phyloP scores from a whole-genome alignment of 1,140 invertebrate genomes.

The Drosophila triauraria region DNA sequence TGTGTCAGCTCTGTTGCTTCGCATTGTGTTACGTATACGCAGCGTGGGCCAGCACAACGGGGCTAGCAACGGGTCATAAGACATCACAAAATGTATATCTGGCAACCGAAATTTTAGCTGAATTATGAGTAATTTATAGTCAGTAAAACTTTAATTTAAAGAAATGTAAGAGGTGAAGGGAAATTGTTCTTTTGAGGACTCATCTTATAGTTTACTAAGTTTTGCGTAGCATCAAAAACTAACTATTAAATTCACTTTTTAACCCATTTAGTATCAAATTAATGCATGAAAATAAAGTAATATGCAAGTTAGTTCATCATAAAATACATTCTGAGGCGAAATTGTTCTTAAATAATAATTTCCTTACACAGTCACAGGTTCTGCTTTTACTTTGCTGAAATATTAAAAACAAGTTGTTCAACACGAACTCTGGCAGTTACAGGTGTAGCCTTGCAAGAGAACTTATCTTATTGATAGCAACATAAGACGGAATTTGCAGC shows the following conservation, averaged over 20 bases:
- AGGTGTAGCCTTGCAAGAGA: slow-evolving; percentile 8
- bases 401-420: neutral
- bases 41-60: slow-evolving; percentile 33
- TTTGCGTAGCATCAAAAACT: too few species aligned
- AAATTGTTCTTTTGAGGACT: neutral
- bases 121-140: slow-evolving; percentile 15
- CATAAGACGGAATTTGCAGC: neutral
- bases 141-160: neutral
- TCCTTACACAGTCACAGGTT: neutral
- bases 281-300: too few species aligned
- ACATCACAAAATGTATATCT: slow-evolving; percentile 28
- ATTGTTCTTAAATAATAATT: neutral
- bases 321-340: too few species aligned
- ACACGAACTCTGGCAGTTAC: neutral
- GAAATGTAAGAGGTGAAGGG: neutral
- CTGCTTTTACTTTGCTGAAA: neutral
- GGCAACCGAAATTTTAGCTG: neutral
- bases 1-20: slow-evolving; percentile 30
- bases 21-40: slow-evolving; percentile 73
- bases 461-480: slow-evolving; percentile 12
- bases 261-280: too few species aligned
- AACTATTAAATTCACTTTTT: too few species aligned
- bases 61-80: slow-evolving; percentile 17
- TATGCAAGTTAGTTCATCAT: too few species aligned
- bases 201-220: too few species aligned